Evolutionary conservation across 2,797 vertebrate species (phyloP).

Genomic region (Rhinoraja longicauda): DNA sequence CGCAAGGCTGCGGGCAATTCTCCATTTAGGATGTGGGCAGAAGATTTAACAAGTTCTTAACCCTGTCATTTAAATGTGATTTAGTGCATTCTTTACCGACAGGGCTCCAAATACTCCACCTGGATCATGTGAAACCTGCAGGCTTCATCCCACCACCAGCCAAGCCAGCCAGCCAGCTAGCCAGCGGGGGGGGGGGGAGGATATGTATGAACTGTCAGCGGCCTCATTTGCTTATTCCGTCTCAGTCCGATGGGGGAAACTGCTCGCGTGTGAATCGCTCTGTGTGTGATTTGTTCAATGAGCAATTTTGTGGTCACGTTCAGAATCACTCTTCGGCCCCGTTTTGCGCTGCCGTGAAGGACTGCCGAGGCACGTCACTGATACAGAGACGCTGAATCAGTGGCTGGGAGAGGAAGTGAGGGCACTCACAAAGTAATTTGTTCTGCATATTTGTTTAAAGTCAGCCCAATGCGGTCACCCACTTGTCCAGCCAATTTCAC

Average conservation of each 20-base stretch:
- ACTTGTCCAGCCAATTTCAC: background rate
- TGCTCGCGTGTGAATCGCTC: background rate
- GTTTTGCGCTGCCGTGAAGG: too few species aligned
- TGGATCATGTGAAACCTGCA: background rate
- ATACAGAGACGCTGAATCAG: background rate
- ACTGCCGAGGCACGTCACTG: background rate
- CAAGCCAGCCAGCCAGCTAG: too few species aligned
- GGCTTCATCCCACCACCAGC: too few species aligned
- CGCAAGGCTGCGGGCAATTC: background rate
- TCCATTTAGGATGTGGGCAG: background rate
- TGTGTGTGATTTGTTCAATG: background rate
- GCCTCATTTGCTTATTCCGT: background rate
- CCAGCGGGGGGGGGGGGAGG: too few species aligned
- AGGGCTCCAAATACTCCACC: background rate
- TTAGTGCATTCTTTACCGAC: constrained; percentile 12
- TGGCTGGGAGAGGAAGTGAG: background rate
- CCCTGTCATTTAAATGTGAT: constrained; percentile 11
- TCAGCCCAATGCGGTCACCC: too few species aligned
- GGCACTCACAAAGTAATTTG: background rate
- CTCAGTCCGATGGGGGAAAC: background rate
- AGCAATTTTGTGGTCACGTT: background rate
- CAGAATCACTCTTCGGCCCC: background rate
- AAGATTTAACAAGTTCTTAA: constrained; percentile 29
- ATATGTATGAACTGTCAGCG: background rate
- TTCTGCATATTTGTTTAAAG: background rate